Evolutionary conservation across 2,113 vertebrate genomes (phyloP).

Genomic region (Thryonomys swinderianus): DNA sequence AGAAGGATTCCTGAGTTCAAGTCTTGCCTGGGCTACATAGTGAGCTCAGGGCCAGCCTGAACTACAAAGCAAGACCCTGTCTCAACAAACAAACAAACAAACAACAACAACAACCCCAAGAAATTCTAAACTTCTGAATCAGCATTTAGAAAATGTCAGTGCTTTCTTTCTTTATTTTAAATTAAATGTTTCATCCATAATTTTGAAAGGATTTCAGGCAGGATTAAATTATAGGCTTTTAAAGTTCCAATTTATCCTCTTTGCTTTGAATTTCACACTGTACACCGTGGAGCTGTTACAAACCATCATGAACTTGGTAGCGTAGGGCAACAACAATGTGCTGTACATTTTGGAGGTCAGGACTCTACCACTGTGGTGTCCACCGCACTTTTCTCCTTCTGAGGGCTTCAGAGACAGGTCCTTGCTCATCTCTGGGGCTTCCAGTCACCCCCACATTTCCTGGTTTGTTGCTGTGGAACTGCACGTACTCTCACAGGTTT

Average conservation of each 20-base stretch:
- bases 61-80: too few species aligned
- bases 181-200: background rate
- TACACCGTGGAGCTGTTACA: background rate
- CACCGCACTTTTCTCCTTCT: rapidly evolving
- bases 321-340: background rate
- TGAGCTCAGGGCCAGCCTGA: too few species aligned
- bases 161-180: background rate
- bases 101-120: too few species aligned
- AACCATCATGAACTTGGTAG: background rate
- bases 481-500: background rate
- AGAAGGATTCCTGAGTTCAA: too few species aligned
- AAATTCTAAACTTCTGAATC: background rate
- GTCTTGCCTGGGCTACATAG: too few species aligned
- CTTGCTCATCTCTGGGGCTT: background rate
- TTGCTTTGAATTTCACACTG: background rate
- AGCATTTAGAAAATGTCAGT: background rate
- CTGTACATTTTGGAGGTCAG: background rate
- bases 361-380: background rate
- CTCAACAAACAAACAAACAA: too few species aligned
- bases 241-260: background rate
- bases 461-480: rapidly evolving
- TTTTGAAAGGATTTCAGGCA: background rate
- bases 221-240: background rate
- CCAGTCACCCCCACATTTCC: rapidly evolving
- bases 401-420: background rate